Evolutionary conservation across 1,140 invertebrate species (phyloP), one percentile per base, ranked within the genome.

Genomic region (Microplitis demolitor): DNA sequence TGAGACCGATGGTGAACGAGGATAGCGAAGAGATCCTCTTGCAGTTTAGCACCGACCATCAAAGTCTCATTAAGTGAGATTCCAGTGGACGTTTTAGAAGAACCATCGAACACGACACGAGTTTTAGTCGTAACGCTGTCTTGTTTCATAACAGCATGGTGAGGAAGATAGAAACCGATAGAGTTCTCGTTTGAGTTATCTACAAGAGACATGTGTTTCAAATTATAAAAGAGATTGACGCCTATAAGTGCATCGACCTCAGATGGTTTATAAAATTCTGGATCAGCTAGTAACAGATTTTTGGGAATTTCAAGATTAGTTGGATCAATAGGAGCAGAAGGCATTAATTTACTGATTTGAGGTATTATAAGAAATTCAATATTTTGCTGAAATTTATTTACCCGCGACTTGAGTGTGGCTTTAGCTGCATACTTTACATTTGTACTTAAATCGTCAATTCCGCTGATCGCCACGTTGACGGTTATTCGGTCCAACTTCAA

Each of bases 271-370:
- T 78, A 50, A 62, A 79, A 79, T 4, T 67, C 8, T 0, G 74
- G 73, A 67, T 80, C 76, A 1, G 77, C 75, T 14, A 79, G 35
- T 24, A 16, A 1, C 11, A 75, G 39, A 35, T 78, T 76, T 4
- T n/a, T 1, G 9, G 74, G 78, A 35, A 78, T 75, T 31, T 69
- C 8, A 33, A 78, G 14, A 11, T 14, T 54, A 54, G 79, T 62
- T 1, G 13, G 64, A 58, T 76, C 56, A 31, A 54, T 67, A 3
- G 78, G 76, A 13, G 24, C 24, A 24, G 24, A 24, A 24, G 24
- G 24, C 24, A 24, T 24, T 24, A 24, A 24, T 24, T 24, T 24
- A 24, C 24, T 24, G 24, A 24, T 24, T 24, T 24, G 24, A 24
- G 24, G 24, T 24, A 24, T 24, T 24, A 24, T 24, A 24, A 24